Percentiles rank a stretch among this genome's conserved stretches.
These are phyloP conservation scores for Poicephalus meyeri DNA, from an alignment of 2,113 vertebrate species.

Conservation along the genomic window DNA sequence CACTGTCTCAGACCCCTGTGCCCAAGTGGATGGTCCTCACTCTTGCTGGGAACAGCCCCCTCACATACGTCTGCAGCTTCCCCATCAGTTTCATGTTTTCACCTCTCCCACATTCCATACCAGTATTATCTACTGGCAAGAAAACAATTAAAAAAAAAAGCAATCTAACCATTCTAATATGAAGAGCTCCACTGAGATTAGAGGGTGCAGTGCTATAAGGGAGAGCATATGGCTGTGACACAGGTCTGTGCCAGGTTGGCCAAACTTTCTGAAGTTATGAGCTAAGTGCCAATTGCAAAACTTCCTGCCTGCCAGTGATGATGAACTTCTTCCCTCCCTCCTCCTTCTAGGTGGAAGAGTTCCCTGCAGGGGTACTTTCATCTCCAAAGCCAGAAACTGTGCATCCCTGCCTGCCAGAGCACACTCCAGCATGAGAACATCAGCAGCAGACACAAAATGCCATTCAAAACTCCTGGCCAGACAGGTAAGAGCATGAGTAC, in stretches of 20 bases:
- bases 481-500: neutral
- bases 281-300: neutral
- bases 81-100: neutral
- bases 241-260: neutral
- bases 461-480: neutral
- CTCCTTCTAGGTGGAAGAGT: neutral
- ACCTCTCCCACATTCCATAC: neutral
- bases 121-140: neutral
- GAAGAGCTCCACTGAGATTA: neutral
- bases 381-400: neutral
- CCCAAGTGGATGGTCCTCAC: neutral
- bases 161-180: neutral
- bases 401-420: neutral
- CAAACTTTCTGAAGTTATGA: neutral
- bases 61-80: neutral
- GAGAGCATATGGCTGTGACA: neutral
- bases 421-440: neutral
- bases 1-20: fast-evolving
- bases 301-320: neutral
- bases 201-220: neutral
- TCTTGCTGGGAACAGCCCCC: fast-evolving
- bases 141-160: neutral
- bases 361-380: neutral
- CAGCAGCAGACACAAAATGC: neutral
- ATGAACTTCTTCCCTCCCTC: neutral